Conservation (phyloP, 92 coral and sea anemone genomes). For the Umimayanthus kanabou region DNA sequence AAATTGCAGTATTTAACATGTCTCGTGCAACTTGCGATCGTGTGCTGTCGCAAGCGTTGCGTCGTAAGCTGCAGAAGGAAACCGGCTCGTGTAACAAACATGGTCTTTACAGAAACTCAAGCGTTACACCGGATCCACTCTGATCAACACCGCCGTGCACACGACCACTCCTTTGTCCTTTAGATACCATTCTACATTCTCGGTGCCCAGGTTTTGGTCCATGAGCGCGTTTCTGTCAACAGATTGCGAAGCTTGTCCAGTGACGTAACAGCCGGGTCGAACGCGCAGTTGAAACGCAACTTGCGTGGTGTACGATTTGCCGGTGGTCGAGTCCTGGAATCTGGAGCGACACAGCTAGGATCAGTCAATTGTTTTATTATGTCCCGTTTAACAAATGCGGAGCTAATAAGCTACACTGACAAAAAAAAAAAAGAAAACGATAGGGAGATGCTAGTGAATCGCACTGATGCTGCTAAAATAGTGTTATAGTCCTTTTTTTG, state of each 20-base stretch:
- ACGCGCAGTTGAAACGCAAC: conserved; percentile 93
- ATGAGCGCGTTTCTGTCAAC: conserved; percentile 71
- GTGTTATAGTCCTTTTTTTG: too few relatives aligned
- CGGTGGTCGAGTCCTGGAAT: conserved; percentile 84
- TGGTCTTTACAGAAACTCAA: not conserved
- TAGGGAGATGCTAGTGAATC: too few relatives aligned
- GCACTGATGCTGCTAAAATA: too few relatives aligned
- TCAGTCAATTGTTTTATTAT: not conserved
- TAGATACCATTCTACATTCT: conserved; percentile 83
- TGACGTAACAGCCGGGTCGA: conserved; percentile 85
- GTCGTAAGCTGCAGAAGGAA: not conserved
- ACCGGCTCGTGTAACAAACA: not conserved
- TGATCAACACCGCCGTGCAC: conserved; percentile 69
- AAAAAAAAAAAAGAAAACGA: too few relatives aligned
- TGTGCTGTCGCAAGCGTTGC: too few relatives aligned
- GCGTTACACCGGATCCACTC: conserved; percentile 69
- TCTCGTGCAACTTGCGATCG: too few relatives aligned
- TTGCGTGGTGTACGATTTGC: conserved; percentile 74
- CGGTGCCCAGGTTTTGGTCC: conserved; percentile 83
- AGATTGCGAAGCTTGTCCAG: conserved; percentile 67
- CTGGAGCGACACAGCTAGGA: conserved; percentile 27
- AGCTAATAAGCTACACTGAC: too few relatives aligned
- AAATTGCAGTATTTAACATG: too few relatives aligned
- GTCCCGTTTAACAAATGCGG: too few relatives aligned
- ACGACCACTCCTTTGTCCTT: conserved; percentile 70